A percentile compares a stretch with the other conserved stretches of the same genome.
phyloP scores from a whole-genome alignment of 1,140 invertebrate genomes.

The Drosophila mojavensis region DNA sequence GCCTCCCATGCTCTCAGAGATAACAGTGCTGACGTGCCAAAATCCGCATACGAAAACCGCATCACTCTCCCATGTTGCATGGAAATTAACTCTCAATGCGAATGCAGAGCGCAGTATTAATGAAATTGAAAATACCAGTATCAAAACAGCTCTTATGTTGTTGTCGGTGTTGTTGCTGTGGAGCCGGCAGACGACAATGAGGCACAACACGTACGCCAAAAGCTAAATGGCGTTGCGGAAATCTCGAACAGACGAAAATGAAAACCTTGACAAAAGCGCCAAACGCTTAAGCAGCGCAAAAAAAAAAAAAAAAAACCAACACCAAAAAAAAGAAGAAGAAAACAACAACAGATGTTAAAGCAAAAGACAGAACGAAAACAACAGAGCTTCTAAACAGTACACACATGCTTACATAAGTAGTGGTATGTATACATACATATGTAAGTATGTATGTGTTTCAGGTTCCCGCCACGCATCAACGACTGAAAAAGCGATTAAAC shows the following conservation, averaged over 20 bases:
- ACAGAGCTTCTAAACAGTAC: not conserved
- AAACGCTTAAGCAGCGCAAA: slow-evolving; percentile 22
- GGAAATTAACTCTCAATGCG: not conserved
- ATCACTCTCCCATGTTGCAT: slow-evolving; percentile 35
- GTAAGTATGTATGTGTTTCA: not conserved
- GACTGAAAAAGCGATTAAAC: not conserved
- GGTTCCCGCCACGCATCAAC: not conserved
- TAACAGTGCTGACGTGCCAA: slow-evolving; percentile 64
- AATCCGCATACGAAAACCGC: slow-evolving; percentile 62
- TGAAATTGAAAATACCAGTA: slow-evolving; percentile 31
- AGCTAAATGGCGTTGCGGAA: slow-evolving; percentile 74
- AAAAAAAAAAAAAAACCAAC: slow-evolving; percentile 41
- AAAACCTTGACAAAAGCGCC: slow-evolving; percentile 59
- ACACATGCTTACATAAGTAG: slow-evolving; percentile 2
- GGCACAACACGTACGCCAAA: slow-evolving; percentile 75
- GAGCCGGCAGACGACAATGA: slow-evolving; percentile 49
- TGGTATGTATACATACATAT: not conserved
- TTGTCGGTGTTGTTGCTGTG: slow-evolving; percentile 26
- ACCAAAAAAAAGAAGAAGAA: slow-evolving; percentile 12
- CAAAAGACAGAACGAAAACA: slow-evolving; percentile 17
- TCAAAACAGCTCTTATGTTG: slow-evolving; percentile 11
- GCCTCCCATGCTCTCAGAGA: slow-evolving; percentile 19
- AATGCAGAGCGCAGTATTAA: slow-evolving; percentile 21
- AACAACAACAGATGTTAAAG: slow-evolving; percentile 24
- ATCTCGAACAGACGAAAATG: slow-evolving; percentile 55